Evolutionary conservation across 2,797 vertebrate species (phyloP).

Genomic region (Sebastes steindachneri): DNA sequence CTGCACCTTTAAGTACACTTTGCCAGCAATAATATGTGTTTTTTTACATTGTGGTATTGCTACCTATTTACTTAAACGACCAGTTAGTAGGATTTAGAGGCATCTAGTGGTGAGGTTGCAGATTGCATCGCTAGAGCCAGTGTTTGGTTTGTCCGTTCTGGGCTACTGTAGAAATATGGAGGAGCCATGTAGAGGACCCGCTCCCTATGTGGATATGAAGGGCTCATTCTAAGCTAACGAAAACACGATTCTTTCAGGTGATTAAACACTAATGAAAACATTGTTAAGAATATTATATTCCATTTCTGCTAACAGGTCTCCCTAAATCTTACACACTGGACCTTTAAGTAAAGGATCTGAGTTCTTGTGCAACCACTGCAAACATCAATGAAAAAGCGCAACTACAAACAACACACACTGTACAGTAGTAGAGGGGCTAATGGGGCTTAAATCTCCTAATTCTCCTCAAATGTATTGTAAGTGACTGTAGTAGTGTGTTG

Average conservation of each 20-base stretch:
- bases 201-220: neutral
- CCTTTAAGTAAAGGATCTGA: neutral
- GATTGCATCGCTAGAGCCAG: no score
- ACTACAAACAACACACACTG: neutral
- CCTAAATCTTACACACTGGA: no score
- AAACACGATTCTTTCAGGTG: no score
- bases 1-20: neutral
- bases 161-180: no score
- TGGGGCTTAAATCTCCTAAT: neutral
- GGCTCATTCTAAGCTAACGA: no score
- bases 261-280: no score
- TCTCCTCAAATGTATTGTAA: neutral
- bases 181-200: no score
- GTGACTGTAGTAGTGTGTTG: neutral
- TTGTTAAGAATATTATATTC: no score
- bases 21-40: neutral
- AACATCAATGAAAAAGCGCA: neutral
- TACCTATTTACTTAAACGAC: neutral
- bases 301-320: no score
- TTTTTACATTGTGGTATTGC: neutral
- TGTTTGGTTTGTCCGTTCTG: no score
- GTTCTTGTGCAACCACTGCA: neutral
- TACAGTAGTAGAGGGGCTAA: neutral
- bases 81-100: neutral
- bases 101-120: no score